These are phyloP conservation scores for Oreortyx pictus DNA, from an alignment of 2,797 vertebrate species.

Conservation along the genomic window DNA sequence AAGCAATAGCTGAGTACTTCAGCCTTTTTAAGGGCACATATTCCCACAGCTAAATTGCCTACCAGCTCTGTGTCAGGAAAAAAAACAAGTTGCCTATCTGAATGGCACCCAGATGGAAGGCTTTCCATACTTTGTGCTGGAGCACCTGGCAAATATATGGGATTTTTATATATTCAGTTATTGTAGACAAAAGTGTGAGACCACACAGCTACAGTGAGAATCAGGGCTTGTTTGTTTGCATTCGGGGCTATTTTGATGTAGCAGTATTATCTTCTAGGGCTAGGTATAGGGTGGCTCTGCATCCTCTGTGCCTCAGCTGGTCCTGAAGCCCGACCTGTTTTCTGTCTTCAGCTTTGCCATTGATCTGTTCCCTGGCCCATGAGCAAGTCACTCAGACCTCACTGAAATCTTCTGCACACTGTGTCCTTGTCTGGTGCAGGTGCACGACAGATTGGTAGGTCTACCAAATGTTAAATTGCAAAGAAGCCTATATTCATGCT, in stretches of 20 bases:
- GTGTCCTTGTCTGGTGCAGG: background rate
- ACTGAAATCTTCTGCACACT: background rate
- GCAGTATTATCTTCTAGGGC: background rate
- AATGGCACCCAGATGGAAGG: conserved; percentile 32
- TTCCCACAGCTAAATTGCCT: conserved; percentile 25
- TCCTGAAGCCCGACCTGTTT: background rate
- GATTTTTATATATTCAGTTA: conserved; percentile 7
- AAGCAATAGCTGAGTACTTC: background rate
- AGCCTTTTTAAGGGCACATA: conserved; percentile 29
- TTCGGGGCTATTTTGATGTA: background rate
- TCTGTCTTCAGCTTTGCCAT: background rate
- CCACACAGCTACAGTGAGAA: background rate
- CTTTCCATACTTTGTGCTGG: conserved; percentile 5
- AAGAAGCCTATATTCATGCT: conserved; percentile 14
- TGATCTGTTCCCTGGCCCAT: background rate
- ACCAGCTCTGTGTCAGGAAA: conserved; percentile 24
- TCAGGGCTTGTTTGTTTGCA: background rate
- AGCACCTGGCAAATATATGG: conserved; percentile 1
- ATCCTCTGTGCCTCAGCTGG: background rate
- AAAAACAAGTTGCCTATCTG: conserved; percentile 23
- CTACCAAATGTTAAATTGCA: background rate
- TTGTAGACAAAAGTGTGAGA: conserved; percentile 12
- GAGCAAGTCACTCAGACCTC: background rate
- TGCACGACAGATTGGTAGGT: conserved; percentile 2
- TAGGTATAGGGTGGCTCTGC: background rate